phyloP scores from a whole-genome alignment of 2,113 vertebrate species.

The Hippopotamus amphibius region DNA sequence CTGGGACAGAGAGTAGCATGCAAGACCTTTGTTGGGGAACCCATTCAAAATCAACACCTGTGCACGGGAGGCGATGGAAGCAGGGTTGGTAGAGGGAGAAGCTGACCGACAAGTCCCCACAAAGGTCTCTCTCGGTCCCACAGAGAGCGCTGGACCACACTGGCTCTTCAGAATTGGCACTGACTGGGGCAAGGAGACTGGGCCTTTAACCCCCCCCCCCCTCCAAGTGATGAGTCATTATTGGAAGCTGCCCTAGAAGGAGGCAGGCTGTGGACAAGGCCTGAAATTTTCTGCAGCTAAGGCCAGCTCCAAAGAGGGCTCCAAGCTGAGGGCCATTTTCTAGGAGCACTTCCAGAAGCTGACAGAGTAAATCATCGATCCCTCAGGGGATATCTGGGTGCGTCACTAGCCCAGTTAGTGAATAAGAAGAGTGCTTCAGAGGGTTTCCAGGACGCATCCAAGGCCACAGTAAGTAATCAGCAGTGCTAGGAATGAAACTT shows the following conservation, averaged over 20 bases:
- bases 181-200: neutral
- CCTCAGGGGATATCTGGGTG: neutral
- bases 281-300: neutral
- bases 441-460: neutral
- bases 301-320: neutral
- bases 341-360: neutral
- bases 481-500: neutral
- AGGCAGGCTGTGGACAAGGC: neutral
- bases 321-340: neutral
- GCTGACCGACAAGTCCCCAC: neutral
- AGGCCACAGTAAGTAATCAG: neutral
- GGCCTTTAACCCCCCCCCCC: neutral
- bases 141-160: neutral
- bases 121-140: neutral
- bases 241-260: neutral
- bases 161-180: neutral
- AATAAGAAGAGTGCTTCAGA: neutral
- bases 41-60: neutral
- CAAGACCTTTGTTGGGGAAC: neutral
- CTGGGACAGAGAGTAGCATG: neutral
- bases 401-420: neutral
- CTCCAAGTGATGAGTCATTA: neutral
- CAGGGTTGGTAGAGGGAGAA: neutral
- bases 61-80: neutral
- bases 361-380: neutral